Evolutionary conservation across 2,113 vertebrate genomes (phyloP), one percentile per base, ranked within the genome.

Genomic region (Lepus timidus): DNA sequence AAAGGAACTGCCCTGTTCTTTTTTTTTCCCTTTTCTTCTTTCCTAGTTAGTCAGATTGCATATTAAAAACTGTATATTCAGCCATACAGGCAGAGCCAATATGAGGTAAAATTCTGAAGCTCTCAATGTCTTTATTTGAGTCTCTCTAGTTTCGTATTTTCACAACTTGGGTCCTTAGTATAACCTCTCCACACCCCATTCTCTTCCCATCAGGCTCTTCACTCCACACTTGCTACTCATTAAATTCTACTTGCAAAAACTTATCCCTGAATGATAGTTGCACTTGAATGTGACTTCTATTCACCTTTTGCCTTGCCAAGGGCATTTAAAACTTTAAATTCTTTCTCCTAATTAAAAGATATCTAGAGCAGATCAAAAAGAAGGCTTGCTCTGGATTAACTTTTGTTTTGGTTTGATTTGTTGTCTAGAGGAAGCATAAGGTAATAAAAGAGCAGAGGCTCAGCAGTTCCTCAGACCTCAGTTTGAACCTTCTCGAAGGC

Each of bases 291-390:
- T 3, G 75, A 79, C 65, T 86, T 79, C 71, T 80, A 67, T 51
- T 87, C 9, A 39, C 3, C 44, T 16, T 74, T 86, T 39, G 78
- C 25, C 17, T 92, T 94, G 22, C 33, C 65, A 88, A 82, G 55
- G 16, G n/a, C 92, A 68, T 85, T 88, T 31, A 71, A 80, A 74
- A 51, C 23, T 78, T 88, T 52, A 70, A 39, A 1, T 80, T 88
- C 17, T 92, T 90, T 87, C 11, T 81, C 29, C 51, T 49, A 70
- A 71, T 80, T 92, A 88, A 83, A 89, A 93, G 19, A 65, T 80
- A 64, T 23, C 71, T 52, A 95, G 6, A 91, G 16, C 4, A 85
- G 3, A 80, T 83, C 23, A 74, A 6, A 71, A 83, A 82, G 5
- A 68, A 90, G 25, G 51, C 85, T 93, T 65, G 31, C 8, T 55